Conservation (phyloP, 2,888 invertebrate species). For the Brachyopa scutellaris region DNA sequence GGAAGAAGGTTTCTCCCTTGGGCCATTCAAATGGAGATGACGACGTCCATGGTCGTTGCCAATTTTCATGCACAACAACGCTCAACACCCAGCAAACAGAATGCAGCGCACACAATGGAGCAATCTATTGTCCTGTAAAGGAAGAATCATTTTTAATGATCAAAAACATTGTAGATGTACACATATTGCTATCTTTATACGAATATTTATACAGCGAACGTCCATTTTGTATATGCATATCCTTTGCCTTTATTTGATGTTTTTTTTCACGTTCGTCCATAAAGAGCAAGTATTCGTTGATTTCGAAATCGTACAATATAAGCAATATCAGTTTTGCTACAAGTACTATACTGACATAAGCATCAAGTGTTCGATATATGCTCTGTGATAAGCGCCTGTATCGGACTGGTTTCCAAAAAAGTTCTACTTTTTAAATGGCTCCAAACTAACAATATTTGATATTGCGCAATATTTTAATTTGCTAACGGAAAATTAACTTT, state of each 20-base stretch:
- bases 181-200: slow-evolving; percentile 45
- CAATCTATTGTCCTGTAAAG: slow-evolving; percentile 32
- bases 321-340: no score
- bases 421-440: no score
- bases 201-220: slow-evolving; percentile 1
- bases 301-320: no score
- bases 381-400: no score
- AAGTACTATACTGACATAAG: no score
- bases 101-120: slow-evolving; percentile 32
- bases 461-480: no score
- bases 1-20: slow-evolving; percentile 35
- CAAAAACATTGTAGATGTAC: slow-evolving; percentile 62
- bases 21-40: slow-evolving; percentile 29
- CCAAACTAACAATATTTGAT: no score
- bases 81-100: background rate
- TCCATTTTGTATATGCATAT: slow-evolving; percentile 1
- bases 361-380: no score
- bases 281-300: background rate
- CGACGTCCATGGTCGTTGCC: slow-evolving; percentile 44
- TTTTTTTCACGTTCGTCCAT: no score
- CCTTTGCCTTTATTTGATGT: slow-evolving; percentile 36
- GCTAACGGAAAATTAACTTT: no score
- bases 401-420: no score
- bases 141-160: slow-evolving; percentile 69
- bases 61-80: slow-evolving; percentile 42